Evolutionary conservation across 2,888 invertebrate genomes (phyloP).

Genomic region (Lysandra bellargus): DNA sequence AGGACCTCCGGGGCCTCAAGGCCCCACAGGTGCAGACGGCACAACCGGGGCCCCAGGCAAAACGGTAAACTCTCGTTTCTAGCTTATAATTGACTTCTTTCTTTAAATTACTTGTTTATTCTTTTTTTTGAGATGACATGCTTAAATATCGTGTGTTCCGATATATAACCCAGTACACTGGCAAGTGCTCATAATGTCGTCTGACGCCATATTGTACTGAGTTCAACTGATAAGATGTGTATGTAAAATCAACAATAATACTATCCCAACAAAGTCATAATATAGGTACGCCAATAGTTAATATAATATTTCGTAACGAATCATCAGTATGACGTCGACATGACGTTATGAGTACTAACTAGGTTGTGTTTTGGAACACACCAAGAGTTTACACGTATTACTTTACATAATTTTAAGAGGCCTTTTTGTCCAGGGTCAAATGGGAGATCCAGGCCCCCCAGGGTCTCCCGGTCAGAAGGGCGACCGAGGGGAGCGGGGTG

Average conservation of each 20-base stretch:
- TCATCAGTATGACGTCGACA: background rate
- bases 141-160: background rate
- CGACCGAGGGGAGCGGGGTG: constrained; percentile 86
- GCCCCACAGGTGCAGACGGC: constrained; percentile 87
- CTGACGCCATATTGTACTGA: too few species aligned
- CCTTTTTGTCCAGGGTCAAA: constrained; percentile 74
- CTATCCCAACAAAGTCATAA: too few species aligned
- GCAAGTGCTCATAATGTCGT: background rate
- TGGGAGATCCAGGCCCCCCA: constrained; percentile 85
- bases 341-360: background rate
- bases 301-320: background rate
- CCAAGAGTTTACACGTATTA: background rate
- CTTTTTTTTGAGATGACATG: background rate
- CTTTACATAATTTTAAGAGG: background rate
- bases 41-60: constrained; percentile 90
- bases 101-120: background rate
- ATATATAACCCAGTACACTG: background rate
- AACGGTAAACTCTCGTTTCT: constrained; percentile 78
- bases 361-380: background rate
- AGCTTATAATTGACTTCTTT: background rate
- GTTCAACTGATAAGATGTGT: too few species aligned
- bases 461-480: constrained; percentile 83
- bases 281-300: too few species aligned
- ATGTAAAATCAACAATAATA: too few species aligned
- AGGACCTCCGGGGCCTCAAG: constrained; percentile 83